Evolutionary conservation across 1,140 invertebrate genomes (phyloP), one percentile per base, ranked within the genome.

Genomic region (Drosophila triauraria): DNA sequence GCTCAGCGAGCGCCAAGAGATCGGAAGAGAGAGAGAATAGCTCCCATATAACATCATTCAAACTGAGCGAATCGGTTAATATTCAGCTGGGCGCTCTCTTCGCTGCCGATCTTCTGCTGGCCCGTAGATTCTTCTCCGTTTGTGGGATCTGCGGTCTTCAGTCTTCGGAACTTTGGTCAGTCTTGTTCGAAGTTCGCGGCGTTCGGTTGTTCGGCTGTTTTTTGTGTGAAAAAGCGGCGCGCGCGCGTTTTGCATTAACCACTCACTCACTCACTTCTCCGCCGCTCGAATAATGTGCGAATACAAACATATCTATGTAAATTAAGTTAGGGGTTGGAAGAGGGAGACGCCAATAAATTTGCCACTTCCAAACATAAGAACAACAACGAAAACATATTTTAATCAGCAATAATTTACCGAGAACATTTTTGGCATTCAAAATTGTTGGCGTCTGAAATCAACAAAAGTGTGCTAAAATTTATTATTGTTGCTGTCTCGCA

Each of bases 101-200:
- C 43, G 35, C 54, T 50, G 23, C 25, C 25, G 40, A 57, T 54
- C 65, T 53, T 35, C 69, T 20, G 57, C 51, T 25, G 42, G 38
- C 25, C 58, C 58, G 72, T 50, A 40, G 78, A 75, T 50, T 75
- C 60, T 65, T 58, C 63, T 51, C 67, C 64, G 62, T 59, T 67
- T 42, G 20, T 25, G 53, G 67, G 75, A 13, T 62, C 53, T 63
- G 40, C 75, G 42, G 68, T 69, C 59, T 74, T 57, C 57, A 53
- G 57, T 65, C 67, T 68, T 47, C 48, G 48, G 63, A 42, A 54
- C 58, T 53, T 58, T 63, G 53, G 59, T 87, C 69, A 88, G 84
- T 88, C 85, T 90, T 88, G 78, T 88, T 88, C 84, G 80, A 90
- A 90, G 74, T 84, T 84, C 78, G 84, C 84, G 84, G 87, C 85